These are phyloP conservation scores for Neodontobutis hainanensis DNA, from an alignment of 2,113 vertebrate species.

Conservation along the genomic window DNA sequence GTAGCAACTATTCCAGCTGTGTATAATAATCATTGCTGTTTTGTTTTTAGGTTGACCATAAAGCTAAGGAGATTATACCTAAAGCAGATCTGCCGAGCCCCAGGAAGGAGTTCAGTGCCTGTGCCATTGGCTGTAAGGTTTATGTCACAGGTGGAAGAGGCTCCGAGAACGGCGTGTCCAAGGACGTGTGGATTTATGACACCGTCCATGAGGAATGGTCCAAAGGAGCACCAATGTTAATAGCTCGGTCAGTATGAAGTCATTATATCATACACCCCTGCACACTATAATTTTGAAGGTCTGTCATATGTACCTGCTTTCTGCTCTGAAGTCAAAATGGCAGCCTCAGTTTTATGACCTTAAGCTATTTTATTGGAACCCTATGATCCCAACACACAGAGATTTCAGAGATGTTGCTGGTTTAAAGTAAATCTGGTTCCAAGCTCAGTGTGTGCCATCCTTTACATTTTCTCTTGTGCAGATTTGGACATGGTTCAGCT, in stretches of 20 bases:
- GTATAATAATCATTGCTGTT: background rate
- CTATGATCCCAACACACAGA: too few species aligned
- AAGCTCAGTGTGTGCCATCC: too few species aligned
- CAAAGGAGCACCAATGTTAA: slow-evolving; percentile 93
- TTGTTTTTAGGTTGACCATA: slow-evolving; percentile 83
- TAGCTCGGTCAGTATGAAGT: slow-evolving; percentile 77
- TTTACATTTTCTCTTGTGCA: slow-evolving; percentile 2
- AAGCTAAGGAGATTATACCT: slow-evolving; percentile 94
- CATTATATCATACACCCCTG: background rate
- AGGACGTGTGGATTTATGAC: slow-evolving; percentile 96
- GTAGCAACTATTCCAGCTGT: too few species aligned
- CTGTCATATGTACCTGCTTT: background rate
- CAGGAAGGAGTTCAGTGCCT: slow-evolving; percentile 94
- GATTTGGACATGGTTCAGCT: slow-evolving; percentile 90
- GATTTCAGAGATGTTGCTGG: too few species aligned
- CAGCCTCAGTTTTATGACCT: too few species aligned
- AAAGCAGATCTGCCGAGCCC: slow-evolving; percentile 93
- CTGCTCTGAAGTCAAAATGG: too few species aligned
- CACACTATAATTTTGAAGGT: background rate
- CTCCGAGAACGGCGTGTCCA: slow-evolving; percentile 93
- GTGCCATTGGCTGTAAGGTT: slow-evolving; percentile 93
- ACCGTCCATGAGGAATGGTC: slow-evolving; percentile 93
- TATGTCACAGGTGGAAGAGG: slow-evolving; percentile 92
- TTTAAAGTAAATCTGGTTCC: too few species aligned
- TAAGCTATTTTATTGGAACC: too few species aligned